Conservation (phyloP, 2,888 invertebrate species). For the Lycaena phlaeas region DNA sequence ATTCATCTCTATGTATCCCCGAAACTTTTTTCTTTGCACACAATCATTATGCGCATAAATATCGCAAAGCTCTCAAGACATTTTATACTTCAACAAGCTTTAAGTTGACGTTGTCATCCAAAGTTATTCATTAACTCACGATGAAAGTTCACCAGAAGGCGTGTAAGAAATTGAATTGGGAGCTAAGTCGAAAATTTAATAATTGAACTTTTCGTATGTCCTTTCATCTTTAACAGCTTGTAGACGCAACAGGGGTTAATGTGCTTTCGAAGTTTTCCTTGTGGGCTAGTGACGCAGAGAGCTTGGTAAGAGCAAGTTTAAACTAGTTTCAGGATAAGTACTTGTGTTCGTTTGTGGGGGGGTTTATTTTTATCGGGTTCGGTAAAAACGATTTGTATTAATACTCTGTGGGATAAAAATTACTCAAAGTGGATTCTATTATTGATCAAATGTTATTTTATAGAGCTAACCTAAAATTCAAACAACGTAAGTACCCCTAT, state of each 20-base stretch:
- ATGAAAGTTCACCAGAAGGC: conserved; percentile 1
- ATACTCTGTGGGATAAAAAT: no score
- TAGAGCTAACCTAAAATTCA: no score
- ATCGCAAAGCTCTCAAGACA: neutral
- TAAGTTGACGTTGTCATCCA: neutral
- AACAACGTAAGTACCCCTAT: no score
- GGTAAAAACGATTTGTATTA: no score
- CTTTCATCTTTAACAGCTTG: conserved; percentile 2
- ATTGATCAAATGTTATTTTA: no score
- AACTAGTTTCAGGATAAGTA: conserved; percentile 9
- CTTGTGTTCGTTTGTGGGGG: conserved; percentile 8
- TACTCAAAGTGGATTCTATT: no score
- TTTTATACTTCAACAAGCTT: neutral
- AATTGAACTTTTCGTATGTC: neutral
- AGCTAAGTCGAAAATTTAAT: conserved; percentile 3
- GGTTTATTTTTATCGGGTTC: no score
- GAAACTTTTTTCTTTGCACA: neutral
- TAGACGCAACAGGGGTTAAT: conserved; percentile 1
- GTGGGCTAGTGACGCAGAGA: conserved; percentile 5
- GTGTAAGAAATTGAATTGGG: neutral
- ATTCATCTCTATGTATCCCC: no score
- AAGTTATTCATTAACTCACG: conserved; percentile 1
- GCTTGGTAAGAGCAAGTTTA: conserved; percentile 3
- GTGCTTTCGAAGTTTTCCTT: neutral
- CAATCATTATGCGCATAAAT: neutral